phyloP scores from a whole-genome alignment of 1,140 invertebrate genomes.

The Chlorops oryzae region DNA sequence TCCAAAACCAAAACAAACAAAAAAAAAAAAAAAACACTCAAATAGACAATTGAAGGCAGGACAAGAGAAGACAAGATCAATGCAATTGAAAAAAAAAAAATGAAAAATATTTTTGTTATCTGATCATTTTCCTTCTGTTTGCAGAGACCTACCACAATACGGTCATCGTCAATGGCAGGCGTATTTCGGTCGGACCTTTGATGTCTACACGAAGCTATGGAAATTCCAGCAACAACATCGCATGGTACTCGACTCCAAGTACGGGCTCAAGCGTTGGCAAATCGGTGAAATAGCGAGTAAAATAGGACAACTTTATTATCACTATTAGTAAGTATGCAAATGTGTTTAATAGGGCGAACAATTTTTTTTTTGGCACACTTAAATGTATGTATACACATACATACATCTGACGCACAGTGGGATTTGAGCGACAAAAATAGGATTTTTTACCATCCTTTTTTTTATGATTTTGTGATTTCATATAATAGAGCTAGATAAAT shows the following conservation, averaged over 20 bases:
- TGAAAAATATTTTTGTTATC: neutral
- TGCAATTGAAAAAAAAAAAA: neutral
- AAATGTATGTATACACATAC: no score
- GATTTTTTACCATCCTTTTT: no score
- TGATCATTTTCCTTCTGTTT: conserved; percentile 23
- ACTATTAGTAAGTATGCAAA: conserved; percentile 94
- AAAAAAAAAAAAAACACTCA: no score
- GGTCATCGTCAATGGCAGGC: conserved; percentile 97
- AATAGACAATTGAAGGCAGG: no score
- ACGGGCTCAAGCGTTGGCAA: conserved; percentile 95
- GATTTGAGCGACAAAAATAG: no score
- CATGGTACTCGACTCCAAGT: conserved; percentile 85
- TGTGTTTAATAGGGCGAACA: no score
- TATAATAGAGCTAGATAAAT: no score
- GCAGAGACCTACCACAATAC: conserved; percentile 90
- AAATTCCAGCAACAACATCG: conserved; percentile 98
- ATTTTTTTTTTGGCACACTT: no score
- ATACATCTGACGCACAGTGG: no score
- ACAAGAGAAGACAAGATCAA: neutral
- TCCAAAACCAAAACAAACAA: no score
- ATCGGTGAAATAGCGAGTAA: conserved; percentile 98
- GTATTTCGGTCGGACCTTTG: conserved; percentile 95
- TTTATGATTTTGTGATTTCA: no score
- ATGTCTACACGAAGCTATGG: conserved; percentile 97
- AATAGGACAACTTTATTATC: conserved; percentile 97